Evolutionary conservation across 2,888 invertebrate genomes (phyloP).

Genomic region (Entomobrya multifasciata): DNA sequence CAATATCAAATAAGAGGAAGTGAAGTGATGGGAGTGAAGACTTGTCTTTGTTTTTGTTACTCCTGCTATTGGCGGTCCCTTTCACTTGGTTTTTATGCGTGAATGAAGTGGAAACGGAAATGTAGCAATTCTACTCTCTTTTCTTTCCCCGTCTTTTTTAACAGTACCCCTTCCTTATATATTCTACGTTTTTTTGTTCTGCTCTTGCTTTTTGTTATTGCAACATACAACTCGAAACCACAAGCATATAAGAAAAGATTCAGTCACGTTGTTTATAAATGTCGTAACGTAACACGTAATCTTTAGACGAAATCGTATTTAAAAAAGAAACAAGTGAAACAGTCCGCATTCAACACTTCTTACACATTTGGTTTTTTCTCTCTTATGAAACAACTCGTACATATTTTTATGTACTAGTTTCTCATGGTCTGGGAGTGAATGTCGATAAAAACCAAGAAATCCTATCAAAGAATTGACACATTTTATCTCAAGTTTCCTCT

Average conservation of each 20-base stretch:
- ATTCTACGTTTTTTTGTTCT: background rate
- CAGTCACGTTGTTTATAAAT: constrained; percentile 28
- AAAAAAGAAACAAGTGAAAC: background rate
- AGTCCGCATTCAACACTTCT: background rate
- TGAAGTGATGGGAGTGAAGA: constrained; percentile 37
- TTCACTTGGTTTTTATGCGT: background rate
- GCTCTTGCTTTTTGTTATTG: background rate
- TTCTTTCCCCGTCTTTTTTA: constrained; percentile 45
- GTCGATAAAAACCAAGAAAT: constrained; percentile 35
- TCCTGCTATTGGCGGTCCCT: background rate
- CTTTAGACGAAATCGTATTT: constrained; percentile 54
- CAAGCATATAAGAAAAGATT: background rate
- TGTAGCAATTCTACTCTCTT: constrained; percentile 55
- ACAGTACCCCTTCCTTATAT: background rate
- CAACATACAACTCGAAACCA: background rate
- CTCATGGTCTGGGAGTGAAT: background rate
- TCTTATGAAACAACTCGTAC: no score
- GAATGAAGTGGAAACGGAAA: constrained; percentile 52
- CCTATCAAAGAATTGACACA: constrained; percentile 69
- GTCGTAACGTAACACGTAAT: constrained; percentile 59
- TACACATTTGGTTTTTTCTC: no score
- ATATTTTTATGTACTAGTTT: no score
- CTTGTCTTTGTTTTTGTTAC: constrained; percentile 44
- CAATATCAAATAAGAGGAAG: constrained; percentile 39
- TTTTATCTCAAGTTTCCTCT: constrained; percentile 66